Evolutionary conservation across 1,140 invertebrate genomes (phyloP).

Genomic region (Homarus americanus): DNA sequence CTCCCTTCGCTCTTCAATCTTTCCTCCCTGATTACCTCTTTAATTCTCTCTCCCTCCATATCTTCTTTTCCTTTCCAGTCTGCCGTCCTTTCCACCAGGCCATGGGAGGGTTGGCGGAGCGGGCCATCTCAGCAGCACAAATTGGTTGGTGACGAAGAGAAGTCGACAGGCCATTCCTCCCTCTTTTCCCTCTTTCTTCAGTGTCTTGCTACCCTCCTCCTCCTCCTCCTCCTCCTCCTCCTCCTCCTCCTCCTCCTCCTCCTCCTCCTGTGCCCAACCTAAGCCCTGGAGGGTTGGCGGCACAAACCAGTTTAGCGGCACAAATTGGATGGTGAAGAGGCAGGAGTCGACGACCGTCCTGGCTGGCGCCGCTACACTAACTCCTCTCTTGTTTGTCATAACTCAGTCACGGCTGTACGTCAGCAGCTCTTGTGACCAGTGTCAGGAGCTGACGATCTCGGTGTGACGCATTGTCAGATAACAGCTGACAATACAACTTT

Average conservation of each 20-base stretch:
- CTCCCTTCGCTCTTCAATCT: too few species aligned
- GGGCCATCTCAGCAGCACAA: background rate
- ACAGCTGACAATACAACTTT: too few species aligned
- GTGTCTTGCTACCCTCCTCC: too few species aligned
- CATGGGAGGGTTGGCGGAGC: background rate
- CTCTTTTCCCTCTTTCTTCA: background rate
- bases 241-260: too few species aligned
- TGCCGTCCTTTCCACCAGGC: background rate
- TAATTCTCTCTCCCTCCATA: background rate
- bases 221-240: background rate
- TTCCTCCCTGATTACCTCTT: background rate
- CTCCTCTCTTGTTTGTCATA: too few species aligned
- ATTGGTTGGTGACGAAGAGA: background rate
- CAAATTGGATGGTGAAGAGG: constrained; percentile 1
- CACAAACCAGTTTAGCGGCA: constrained; percentile 9
- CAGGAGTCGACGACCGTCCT: background rate
- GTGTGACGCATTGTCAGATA: too few species aligned
- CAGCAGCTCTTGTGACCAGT: too few species aligned
- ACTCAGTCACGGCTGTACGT: too few species aligned
- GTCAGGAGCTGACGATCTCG: too few species aligned
- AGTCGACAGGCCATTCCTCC: too few species aligned
- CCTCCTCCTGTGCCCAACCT: too few species aligned
- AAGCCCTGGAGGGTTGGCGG: background rate
- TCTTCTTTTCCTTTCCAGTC: too few species aligned
- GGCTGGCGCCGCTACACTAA: background rate